Conservation (phyloP, 2,888 invertebrate species). For the Cinara cedri region DNA sequence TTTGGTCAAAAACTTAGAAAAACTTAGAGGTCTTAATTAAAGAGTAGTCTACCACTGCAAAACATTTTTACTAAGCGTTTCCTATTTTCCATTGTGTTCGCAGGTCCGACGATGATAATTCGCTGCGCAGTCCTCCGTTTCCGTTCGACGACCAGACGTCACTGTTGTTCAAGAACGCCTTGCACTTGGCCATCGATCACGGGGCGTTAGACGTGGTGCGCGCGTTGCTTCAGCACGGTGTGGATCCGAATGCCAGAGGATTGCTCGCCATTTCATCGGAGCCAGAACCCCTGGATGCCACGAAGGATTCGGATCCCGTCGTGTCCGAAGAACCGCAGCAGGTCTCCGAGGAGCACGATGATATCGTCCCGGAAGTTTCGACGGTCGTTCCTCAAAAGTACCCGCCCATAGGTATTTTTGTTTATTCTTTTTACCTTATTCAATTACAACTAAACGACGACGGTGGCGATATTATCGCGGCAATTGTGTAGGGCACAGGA, state of each 20-base stretch:
- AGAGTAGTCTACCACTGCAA: no score
- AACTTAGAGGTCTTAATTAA: no score
- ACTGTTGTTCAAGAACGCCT: slow-evolving; percentile 66
- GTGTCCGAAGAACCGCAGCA: neutral
- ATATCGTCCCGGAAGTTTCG: neutral
- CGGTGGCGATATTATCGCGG: neutral
- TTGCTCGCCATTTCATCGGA: slow-evolving; percentile 60
- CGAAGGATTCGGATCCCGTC: neutral
- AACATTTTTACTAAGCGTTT: no score
- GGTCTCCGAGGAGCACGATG: no score
- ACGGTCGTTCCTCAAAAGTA: neutral
- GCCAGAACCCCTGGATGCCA: slow-evolving; percentile 20
- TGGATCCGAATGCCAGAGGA: slow-evolving; percentile 66
- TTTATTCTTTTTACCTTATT: neutral
- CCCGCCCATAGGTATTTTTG: neutral
- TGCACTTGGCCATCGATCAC: slow-evolving; percentile 69
- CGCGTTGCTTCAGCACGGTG: slow-evolving; percentile 66
- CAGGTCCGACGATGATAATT: slow-evolving; percentile 56
- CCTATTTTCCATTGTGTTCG: no score
- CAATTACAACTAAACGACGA: neutral
- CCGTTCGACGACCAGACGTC: slow-evolving; percentile 60
- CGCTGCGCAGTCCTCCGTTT: slow-evolving; percentile 31
- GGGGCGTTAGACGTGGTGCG: slow-evolving; percentile 67
- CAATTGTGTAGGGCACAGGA: no score
- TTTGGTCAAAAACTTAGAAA: no score